These are phyloP conservation scores for Cosmorhoe ocellata DNA, from an alignment of 2,888 invertebrate species.

Conservation along the genomic window DNA sequence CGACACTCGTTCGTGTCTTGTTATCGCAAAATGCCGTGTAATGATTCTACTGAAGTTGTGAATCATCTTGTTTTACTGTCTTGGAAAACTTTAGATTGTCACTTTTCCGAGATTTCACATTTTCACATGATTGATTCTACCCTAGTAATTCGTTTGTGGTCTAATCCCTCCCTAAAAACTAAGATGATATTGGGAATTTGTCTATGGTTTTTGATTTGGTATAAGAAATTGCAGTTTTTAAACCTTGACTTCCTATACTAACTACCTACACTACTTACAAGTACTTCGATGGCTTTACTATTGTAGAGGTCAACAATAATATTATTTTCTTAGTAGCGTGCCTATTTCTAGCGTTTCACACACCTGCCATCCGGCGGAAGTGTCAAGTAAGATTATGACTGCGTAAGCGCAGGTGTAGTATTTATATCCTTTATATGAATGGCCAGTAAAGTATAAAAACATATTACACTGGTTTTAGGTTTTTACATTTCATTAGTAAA, in stretches of 20 bases:
- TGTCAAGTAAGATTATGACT: conserved; percentile 26
- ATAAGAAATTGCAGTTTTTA: no score
- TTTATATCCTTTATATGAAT: conserved; percentile 15
- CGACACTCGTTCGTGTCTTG: conserved; percentile 33
- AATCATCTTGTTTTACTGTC: conserved; percentile 20
- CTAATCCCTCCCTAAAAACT: no score
- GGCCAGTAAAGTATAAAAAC: not conserved
- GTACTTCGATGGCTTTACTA: not conserved
- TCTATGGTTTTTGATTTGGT: no score
- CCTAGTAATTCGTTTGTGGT: no score
- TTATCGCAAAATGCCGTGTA: conserved; percentile 26
- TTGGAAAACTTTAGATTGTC: conserved; percentile 15
- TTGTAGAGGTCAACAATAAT: conserved; percentile 1
- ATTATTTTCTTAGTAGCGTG: conserved; percentile 22
- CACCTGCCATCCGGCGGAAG: conserved; percentile 45
- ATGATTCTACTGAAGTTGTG: conserved; percentile 22
- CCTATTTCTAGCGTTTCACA: conserved; percentile 14
- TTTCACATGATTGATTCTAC: not conserved
- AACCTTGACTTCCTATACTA: no score
- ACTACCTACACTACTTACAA: no score
- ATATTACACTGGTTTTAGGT: not conserved
- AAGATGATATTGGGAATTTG: no score
- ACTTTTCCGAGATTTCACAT: conserved; percentile 4
- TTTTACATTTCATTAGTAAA: no score
- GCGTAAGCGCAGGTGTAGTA: conserved; percentile 40